Evolutionary conservation across 1,140 invertebrate genomes (phyloP).

Genomic region (Sipha flava): DNA sequence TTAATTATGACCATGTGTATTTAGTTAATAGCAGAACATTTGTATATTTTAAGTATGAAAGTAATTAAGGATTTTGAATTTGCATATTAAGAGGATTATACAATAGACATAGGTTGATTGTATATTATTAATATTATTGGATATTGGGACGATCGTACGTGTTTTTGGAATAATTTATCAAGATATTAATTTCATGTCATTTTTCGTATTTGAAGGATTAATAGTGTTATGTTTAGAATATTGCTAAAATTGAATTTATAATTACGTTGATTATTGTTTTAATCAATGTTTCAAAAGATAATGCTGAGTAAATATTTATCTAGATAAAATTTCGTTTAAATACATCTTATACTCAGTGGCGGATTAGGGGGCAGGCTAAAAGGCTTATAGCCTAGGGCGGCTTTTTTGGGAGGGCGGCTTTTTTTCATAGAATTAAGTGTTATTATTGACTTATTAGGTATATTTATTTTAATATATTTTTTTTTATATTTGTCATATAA

Average conservation of each 20-base stretch:
- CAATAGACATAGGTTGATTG: neutral
- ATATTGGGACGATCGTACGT: neutral
- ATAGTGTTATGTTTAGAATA: neutral
- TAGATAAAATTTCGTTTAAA: neutral
- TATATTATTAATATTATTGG: neutral
- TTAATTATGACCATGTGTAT: no score
- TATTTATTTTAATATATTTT: no score
- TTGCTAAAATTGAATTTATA: neutral
- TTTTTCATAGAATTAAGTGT: no score
- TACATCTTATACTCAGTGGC: no score
- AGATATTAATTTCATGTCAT: neutral
- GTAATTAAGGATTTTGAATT: neutral
- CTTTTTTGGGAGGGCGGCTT: no score
- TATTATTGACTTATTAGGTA: no score
- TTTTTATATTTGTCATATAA: no score
- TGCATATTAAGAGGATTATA: neutral
- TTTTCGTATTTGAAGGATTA: neutral
- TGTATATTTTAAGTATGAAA: no score
- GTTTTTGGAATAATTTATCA: neutral
- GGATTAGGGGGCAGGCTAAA: no score
- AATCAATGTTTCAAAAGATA: neutral
- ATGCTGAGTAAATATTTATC: neutral
- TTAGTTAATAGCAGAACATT: no score
- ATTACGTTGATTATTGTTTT: neutral
- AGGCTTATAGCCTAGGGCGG: no score